phyloP scores from a whole-genome alignment of 2,113 vertebrate genomes.

The Melospiza georgiana region DNA sequence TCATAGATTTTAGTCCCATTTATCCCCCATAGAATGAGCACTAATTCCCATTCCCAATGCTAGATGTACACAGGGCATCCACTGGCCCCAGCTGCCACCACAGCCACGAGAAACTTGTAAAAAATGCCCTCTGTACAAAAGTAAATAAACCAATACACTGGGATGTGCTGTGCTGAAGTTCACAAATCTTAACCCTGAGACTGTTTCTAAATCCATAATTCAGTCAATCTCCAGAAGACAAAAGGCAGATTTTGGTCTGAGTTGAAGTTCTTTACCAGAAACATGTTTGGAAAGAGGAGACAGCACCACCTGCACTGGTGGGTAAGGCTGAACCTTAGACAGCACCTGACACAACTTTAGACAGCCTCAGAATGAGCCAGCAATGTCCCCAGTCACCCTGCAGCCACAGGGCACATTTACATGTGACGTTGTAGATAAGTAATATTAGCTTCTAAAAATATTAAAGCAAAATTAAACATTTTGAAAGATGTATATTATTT shows the following conservation, averaged over 20 bases:
- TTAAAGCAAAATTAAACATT: neutral
- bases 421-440: neutral
- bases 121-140: neutral
- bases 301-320: rapidly evolving
- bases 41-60: rapidly evolving
- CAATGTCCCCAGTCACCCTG: rapidly evolving
- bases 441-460: neutral
- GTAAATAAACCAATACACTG: neutral
- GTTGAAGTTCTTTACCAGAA: neutral
- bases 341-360: neutral
- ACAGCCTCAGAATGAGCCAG: neutral
- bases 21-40: neutral
- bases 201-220: neutral
- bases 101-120: neutral
- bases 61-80: neutral
- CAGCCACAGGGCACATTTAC: neutral
- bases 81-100: neutral
- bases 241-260: neutral
- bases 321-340: neutral
- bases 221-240: neutral
- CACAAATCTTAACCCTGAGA: neutral
- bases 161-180: neutral
- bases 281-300: neutral
- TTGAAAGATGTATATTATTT: neutral
- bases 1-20: neutral